phyloP scores from a whole-genome alignment of 2,113 vertebrate genomes.

The Ranitomeya imitator region DNA sequence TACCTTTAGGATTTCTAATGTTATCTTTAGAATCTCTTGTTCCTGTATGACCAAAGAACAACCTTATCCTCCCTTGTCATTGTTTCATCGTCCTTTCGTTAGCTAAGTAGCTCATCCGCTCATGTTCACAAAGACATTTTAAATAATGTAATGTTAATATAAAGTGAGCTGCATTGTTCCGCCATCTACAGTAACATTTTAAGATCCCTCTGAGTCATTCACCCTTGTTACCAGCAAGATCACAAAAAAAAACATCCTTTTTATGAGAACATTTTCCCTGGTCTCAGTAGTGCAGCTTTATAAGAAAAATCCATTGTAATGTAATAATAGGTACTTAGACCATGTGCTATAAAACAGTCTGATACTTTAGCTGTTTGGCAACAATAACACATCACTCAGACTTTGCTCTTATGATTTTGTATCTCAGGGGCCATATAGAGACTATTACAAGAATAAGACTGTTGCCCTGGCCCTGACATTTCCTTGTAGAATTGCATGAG shows the following conservation, averaged over 20 bases:
- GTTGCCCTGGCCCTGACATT: constrained; percentile 50
- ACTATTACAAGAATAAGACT: constrained; percentile 48
- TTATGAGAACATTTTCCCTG: constrained; percentile 39
- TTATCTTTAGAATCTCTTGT: constrained; percentile 26
- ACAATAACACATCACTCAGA: constrained; percentile 47
- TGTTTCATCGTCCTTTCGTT: constrained; percentile 23
- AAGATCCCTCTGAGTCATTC: constrained; percentile 27
- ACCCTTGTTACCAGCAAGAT: constrained; percentile 14
- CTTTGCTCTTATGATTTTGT: constrained; percentile 38
- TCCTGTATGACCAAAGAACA: constrained; percentile 33
- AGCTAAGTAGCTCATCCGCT: constrained; percentile 1
- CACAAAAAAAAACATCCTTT: constrained; percentile 42
- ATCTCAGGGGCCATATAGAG: constrained; percentile 41
- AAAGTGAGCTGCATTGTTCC: background rate
- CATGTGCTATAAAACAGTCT: constrained; percentile 47
- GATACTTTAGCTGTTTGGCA: constrained; percentile 37
- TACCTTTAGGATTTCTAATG: constrained; percentile 12
- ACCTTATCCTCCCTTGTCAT: constrained; percentile 8
- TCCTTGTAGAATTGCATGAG: constrained; percentile 36
- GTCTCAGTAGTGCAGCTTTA: constrained; percentile 43
- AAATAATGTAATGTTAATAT: constrained; percentile 42
- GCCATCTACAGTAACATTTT: background rate
- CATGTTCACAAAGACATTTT: constrained; percentile 14
- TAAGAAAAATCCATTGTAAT: constrained; percentile 48
- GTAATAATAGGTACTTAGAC: constrained; percentile 40